Base-by-base conservation (phyloP, 1,140 invertebrate genomes). In the Macrobrachium rosenbergii region DNA sequence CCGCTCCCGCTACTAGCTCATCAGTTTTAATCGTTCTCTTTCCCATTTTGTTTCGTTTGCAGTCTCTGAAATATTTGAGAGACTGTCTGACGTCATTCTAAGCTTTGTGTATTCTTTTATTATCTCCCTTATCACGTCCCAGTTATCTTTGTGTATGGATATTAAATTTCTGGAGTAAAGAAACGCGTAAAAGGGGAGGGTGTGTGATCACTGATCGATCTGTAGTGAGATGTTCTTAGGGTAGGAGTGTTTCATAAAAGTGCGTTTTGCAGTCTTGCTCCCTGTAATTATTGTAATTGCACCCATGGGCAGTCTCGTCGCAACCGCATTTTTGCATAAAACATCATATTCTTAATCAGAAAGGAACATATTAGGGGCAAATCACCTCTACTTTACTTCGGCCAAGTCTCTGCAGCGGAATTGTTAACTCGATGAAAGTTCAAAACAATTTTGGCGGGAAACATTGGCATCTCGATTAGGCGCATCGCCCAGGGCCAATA, bases 271-370 rank as follows among this genome's bases (percentile, higher is more conserved):
- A 83, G 82, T 73, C 69, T 75, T 60, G 82, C 69, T 73, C 69
- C 59, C 78, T 80, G 72, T 83, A 83, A 83, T 83, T 83, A 75
- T 75, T 62, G 69, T 83, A 83, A 83, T 83, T 83, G 69, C 82
- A 83, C 82, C 82, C 82, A 76, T 59, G 43, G 82, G 82, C 69
- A 19, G 58, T 83, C 82, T 83, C 82, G 43, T 52, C 23, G 67
- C 58, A 73, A 83, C 82, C 69, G 82, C 82, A 83, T 83, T 83
- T 83, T 83, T 75, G 82, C 82, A 83, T 83, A 83, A 59, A 58
- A 58, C 82, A 60, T 83, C 82, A 83, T 83, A 75, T 75, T 60
- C 82, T 45, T 60, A n/a, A 73, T 37, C 23, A 83, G 69, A 58
- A 60, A 62, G 59, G 81, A 80, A 58, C 69, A 83, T 75, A 62